Evolutionary conservation across 1,140 invertebrate genomes (phyloP).

Genomic region (Centruroides sculpturatus): DNA sequence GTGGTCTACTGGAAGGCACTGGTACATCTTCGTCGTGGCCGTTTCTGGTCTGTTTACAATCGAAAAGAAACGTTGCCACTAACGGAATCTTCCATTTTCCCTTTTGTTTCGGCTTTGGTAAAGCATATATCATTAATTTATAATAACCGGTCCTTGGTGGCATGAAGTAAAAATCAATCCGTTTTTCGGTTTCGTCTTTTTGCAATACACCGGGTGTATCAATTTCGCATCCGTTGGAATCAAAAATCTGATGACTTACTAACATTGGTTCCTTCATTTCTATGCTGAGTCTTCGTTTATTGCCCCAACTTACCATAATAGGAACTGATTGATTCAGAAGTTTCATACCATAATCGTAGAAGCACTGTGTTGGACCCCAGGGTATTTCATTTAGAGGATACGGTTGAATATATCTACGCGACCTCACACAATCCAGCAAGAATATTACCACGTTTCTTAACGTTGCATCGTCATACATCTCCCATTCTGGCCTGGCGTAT

Average conservation of each 20-base stretch:
- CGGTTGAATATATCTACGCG: constrained; percentile 20
- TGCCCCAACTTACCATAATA: constrained; percentile 26
- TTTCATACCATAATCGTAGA: constrained; percentile 25
- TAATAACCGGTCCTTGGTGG: constrained; percentile 26
- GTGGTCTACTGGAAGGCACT: too few species aligned
- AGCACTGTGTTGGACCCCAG: constrained; percentile 26
- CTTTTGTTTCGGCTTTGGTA: constrained; percentile 26
- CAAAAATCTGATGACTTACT: constrained; percentile 23
- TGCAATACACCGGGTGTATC: constrained; percentile 21
- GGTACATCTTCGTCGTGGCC: constrained; percentile 14
- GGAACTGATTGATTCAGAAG: constrained; percentile 24
- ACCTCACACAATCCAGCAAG: constrained; percentile 23
- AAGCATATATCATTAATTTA: constrained; percentile 27
- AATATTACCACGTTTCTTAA: constrained; percentile 24
- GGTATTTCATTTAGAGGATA: constrained; percentile 26
- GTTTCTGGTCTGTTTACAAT: constrained; percentile 25
- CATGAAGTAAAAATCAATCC: constrained; percentile 22
- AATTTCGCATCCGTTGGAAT: constrained; percentile 21
- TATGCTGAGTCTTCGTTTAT: constrained; percentile 21
- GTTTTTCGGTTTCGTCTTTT: constrained; percentile 22
- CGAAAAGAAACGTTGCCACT: constrained; percentile 26
- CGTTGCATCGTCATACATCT: constrained; percentile 20
- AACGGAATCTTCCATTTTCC: constrained; percentile 26
- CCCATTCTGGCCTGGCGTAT: constrained; percentile 25
- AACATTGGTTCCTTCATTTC: constrained; percentile 22